phyloP scores from a whole-genome alignment of 2,888 invertebrate species.

The Pedicia rivosa region DNA sequence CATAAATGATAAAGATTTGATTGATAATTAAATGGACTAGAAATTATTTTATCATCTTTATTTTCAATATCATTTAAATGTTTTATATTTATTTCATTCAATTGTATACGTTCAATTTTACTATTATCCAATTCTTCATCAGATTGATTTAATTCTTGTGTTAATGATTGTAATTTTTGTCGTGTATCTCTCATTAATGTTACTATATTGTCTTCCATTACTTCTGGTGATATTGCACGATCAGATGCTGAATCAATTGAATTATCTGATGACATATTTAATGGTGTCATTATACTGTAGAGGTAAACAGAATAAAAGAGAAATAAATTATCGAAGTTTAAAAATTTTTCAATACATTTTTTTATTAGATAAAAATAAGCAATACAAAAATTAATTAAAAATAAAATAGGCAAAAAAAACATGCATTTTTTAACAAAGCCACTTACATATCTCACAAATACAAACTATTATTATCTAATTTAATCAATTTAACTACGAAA shows the following conservation, averaged over 20 bases:
- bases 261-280: conserved; percentile 23
- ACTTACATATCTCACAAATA: no score
- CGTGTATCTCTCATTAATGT: conserved; percentile 21
- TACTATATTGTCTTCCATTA: conserved; percentile 12
- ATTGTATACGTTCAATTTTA: no score
- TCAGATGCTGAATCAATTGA: conserved; percentile 25
- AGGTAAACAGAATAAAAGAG: no score
- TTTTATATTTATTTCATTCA: no score
- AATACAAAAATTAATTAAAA: no score
- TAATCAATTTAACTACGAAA: neutral
- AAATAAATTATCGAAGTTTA: no score
- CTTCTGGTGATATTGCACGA: conserved; percentile 20
- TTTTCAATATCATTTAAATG: neutral
- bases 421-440: no score
- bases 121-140: conserved; percentile 14
- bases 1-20: neutral
- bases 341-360: no score
- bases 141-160: conserved; percentile 21
- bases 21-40: neutral
- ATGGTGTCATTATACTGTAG: conserved; percentile 22
- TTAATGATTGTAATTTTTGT: conserved; percentile 21
- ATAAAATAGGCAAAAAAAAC: no score
- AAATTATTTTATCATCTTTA: neutral
- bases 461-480: no score
- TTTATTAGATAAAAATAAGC: no score